Percentiles rank a stretch among this genome's conserved stretches.
Evolutionary conservation across 2,888 invertebrate species (phyloP).

Genomic region (Drosophila tanythrix): DNA sequence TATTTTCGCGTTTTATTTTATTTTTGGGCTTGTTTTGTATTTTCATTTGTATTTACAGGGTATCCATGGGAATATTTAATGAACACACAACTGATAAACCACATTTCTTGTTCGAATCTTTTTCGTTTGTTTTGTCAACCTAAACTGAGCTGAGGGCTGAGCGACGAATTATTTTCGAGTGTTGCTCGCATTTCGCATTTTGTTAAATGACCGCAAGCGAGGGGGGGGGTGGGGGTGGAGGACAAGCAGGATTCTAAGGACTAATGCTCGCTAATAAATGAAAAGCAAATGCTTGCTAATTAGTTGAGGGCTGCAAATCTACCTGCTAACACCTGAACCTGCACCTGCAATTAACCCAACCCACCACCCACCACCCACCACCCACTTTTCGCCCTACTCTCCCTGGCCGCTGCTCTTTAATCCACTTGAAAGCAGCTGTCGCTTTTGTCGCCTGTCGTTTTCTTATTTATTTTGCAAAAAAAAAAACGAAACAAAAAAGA

Average conservation of each 20-base stretch:
- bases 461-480: conserved; percentile 44
- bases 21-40: background rate
- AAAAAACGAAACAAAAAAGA: conserved; percentile 14
- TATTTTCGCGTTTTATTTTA: background rate
- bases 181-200: conserved; percentile 9
- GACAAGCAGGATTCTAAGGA: conserved; percentile 7
- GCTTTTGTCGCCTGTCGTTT: conserved; percentile 43
- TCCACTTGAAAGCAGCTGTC: conserved; percentile 62
- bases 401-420: conserved; percentile 24
- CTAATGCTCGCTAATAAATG: conserved; percentile 38
- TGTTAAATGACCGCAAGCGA: conserved; percentile 28
- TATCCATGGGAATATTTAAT: conserved; percentile 7
- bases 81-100: background rate
- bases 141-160: background rate
- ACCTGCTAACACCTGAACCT: conserved; percentile 28
- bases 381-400: background rate
- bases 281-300: conserved; percentile 55
- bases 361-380: background rate
- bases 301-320: conserved; percentile 50
- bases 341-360: background rate
- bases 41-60: background rate
- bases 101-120: background rate
- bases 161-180: conserved; percentile 27
- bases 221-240: background rate
- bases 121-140: background rate